These are phyloP conservation scores for Oreochromis aureus DNA, from an alignment of 2,113 vertebrate species.

Conservation along the genomic window DNA sequence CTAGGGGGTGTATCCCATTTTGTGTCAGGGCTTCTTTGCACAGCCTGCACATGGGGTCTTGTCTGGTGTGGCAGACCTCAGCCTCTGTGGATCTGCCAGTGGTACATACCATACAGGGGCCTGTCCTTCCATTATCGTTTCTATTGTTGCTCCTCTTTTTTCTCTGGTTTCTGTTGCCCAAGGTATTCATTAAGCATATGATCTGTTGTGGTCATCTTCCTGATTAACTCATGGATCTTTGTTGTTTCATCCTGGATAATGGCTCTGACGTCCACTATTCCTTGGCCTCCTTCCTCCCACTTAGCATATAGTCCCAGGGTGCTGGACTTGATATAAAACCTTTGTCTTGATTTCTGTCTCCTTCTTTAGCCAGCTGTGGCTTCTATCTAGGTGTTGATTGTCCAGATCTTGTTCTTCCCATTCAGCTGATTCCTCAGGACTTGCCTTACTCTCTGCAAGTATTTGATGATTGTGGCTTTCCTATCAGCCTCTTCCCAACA, in stretches of 20 bases:
- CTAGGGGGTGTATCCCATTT: not conserved
- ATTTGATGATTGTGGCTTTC: not conserved
- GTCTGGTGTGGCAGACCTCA: rapidly evolving
- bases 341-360: not conserved
- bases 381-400: not conserved
- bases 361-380: not conserved
- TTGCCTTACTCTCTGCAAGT: not conserved
- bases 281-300: rapidly evolving
- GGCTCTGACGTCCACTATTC: not conserved
- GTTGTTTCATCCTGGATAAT: not conserved
- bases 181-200: not conserved
- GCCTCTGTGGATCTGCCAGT: not conserved
- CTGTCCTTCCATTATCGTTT: rapidly evolving
- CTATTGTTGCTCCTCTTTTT: not conserved
- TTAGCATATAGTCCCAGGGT: not conserved
- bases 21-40: not conserved
- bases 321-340: not conserved
- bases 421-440: not conserved
- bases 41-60: not conserved
- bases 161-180: not conserved
- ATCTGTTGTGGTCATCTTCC: not conserved
- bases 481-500: not conserved
- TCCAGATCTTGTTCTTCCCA: not conserved
- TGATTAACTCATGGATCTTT: not conserved
- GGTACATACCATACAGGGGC: not conserved